Conservation (phyloP, 2,113 vertebrate genomes). For the Hippocampus mohnikei region DNA sequence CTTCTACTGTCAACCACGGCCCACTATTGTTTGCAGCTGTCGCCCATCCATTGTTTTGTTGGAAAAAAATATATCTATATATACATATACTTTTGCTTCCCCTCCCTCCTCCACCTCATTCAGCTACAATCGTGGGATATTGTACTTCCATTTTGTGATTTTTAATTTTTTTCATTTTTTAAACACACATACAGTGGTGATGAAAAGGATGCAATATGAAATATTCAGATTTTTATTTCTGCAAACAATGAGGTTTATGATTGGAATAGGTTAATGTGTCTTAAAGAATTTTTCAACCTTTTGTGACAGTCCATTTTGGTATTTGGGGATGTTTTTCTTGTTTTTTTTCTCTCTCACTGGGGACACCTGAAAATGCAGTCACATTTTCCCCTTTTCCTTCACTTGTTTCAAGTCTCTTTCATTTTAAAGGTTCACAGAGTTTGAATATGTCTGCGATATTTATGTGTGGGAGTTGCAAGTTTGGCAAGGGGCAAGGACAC, state of each 20-base stretch:
- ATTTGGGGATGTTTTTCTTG: constrained; percentile 22
- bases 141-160: constrained; percentile 52
- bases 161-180: constrained; percentile 46
- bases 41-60: constrained; percentile 55
- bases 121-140: constrained; percentile 64
- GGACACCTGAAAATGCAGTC: constrained; percentile 68
- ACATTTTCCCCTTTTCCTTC: constrained; percentile 47
- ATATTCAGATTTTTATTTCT: constrained; percentile 57
- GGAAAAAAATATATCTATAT: background rate
- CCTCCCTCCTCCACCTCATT: background rate
- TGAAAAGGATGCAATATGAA: constrained; percentile 46
- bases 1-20: constrained; percentile 65
- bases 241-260: constrained; percentile 43
- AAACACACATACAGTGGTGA: constrained; percentile 48
- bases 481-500: constrained; percentile 59
- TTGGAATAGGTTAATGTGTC: constrained; percentile 50
- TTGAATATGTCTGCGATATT: constrained; percentile 71
- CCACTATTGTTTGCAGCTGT: constrained; percentile 56
- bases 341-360: constrained; percentile 17
- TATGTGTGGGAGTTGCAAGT: constrained; percentile 67
- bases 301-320: constrained; percentile 48
- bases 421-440: constrained; percentile 60
- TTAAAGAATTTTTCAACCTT: constrained; percentile 38
- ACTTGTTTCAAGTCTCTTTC: constrained; percentile 66
- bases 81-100: background rate